Base-by-base conservation (phyloP, 2,888 invertebrate genomes). In the Tholera decimalis region DNA sequence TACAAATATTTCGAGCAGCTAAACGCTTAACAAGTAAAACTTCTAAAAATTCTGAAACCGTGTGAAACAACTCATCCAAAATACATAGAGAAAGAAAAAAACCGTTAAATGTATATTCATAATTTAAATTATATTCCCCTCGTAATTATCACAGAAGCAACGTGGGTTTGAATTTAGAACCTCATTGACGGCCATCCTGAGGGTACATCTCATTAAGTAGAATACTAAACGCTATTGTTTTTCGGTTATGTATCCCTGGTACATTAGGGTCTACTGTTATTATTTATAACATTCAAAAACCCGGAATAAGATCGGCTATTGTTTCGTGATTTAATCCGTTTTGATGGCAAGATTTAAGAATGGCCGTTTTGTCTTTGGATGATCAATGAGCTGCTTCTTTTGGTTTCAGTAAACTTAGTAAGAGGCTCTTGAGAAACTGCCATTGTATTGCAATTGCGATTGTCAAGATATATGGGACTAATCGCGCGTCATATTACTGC, bases 191-290 rank as follows among this genome's bases (percentile, higher is more conserved):
- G 86, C 91, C 91, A 93, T 90, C 59, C 77, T 80, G 66, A 88
- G 93, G 94, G 94, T 94, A 88, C 94, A 94, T 94, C 89, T 91
- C 87, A 93, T 94, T 94, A 92, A 79, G 73, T 77, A 33, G 53
- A 57, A 59, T 71, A 59, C 54, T 82, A 84, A 87, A 84, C 83
- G 80, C 79, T 87, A 87, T 88, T 86, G 79, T 80, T 75, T 68
- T 64, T 74, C 55, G 57, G 43, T 68, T 72, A 76, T 74, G 60
- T 71, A 66, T 28, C 8, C 39, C 62, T 65, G 20, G 58, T 59
- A 77, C 50, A 66, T 71, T 69, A 60, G 50, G 60, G 64, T 66
- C n/a, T n/a, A 39, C 53, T 46, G 9, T 54, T 35, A 1, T n/a
- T 56, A 67, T 57, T 64, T 51, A 49, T 59, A 65, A 57, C 37